Percentiles rank a stretch among this genome's conserved stretches.
phyloP scores from a whole-genome alignment of 2,888 invertebrate genomes.

The Rhamnusium bicolor region DNA sequence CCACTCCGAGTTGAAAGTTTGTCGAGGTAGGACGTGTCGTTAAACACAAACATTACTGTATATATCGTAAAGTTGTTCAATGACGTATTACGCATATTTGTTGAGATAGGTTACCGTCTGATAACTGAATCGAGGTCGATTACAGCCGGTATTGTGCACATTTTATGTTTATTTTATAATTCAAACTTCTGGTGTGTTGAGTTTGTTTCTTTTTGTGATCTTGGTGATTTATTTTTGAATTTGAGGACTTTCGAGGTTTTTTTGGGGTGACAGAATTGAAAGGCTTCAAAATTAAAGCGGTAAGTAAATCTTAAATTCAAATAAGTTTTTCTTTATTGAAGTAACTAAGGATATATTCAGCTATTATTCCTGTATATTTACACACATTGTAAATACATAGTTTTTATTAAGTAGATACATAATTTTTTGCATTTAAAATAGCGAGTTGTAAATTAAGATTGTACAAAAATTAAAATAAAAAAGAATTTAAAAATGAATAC shows the following conservation, averaged over 20 bases:
- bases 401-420: too few relatives aligned
- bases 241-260: constrained; percentile 32
- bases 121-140: constrained; percentile 22
- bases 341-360: too few relatives aligned
- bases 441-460: background rate
- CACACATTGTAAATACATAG: too few relatives aligned
- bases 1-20: constrained; percentile 50
- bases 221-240: constrained; percentile 36
- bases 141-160: background rate
- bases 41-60: constrained; percentile 20
- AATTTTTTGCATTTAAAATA: too few relatives aligned
- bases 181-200: constrained; percentile 32
- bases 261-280: constrained; percentile 17
- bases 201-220: constrained; percentile 40
- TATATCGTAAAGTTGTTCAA: constrained; percentile 18
- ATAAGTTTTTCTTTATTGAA: too few relatives aligned
- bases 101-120: constrained; percentile 45
- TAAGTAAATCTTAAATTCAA: constrained; percentile 40
- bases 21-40: constrained; percentile 35
- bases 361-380: too few relatives aligned
- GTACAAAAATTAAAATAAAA: background rate
- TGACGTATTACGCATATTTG: constrained; percentile 26
- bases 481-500: background rate
- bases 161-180: constrained; percentile 39
- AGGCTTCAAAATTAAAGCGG: constrained; percentile 51